Evolutionary conservation across 2,888 invertebrate species (phyloP).

Genomic region (Psococerastis gibbosa): DNA sequence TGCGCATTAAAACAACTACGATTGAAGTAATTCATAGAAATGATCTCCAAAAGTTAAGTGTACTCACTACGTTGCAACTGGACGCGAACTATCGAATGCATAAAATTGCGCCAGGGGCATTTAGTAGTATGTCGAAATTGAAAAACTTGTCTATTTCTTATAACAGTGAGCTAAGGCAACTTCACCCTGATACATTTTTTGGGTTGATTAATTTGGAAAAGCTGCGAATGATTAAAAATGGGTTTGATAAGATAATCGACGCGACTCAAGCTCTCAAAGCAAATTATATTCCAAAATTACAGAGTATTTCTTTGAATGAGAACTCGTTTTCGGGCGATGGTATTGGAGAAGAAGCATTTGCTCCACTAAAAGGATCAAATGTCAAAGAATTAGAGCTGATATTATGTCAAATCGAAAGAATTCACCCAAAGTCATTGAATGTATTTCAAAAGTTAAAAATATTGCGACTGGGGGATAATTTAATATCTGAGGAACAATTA

Average conservation of each 20-base stretch:
- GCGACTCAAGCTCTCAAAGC: constrained; percentile 29
- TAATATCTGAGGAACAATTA: constrained; percentile 28
- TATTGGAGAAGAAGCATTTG: constrained; percentile 29
- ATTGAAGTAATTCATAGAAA: constrained; percentile 27
- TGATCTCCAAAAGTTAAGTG: constrained; percentile 26
- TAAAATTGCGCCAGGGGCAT: constrained; percentile 30
- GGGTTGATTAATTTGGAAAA: constrained; percentile 32
- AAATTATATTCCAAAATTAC: constrained; percentile 28
- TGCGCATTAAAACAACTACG: constrained; percentile 32
- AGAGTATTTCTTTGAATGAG: constrained; percentile 32
- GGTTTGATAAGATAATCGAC: constrained; percentile 28
- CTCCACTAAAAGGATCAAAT: constrained; percentile 27
- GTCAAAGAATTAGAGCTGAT: constrained; percentile 30
- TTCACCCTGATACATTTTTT: constrained; percentile 30
- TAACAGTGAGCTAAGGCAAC: constrained; percentile 28
- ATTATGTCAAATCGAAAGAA: constrained; percentile 32
- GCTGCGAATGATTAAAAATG: constrained; percentile 35
- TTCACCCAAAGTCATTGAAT: constrained; percentile 32
- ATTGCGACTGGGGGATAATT: constrained; percentile 34
- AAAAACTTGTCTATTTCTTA: constrained; percentile 35
- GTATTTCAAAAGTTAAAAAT: constrained; percentile 28
- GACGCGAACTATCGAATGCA: constrained; percentile 35
- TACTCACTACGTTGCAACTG: constrained; percentile 29
- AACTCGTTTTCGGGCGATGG: constrained; percentile 31
- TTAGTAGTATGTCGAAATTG: constrained; percentile 29